A percentile compares a stretch with the other conserved stretches of the same genome.
Evolutionary conservation across 2,797 vertebrate genomes (phyloP).

Genomic region (Potorous gilbertii): DNA sequence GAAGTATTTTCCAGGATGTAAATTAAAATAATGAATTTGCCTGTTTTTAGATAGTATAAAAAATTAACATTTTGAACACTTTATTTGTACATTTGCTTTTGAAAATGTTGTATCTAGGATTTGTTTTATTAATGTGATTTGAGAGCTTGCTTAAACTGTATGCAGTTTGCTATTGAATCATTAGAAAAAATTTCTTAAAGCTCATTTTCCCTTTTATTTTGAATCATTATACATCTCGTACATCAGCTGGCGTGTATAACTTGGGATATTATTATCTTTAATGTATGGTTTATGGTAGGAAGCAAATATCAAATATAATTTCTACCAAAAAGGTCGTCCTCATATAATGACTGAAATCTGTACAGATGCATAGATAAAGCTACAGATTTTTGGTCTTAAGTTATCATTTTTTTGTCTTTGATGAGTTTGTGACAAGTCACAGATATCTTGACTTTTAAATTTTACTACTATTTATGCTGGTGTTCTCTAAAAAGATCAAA

Average conservation of each 20-base stretch:
- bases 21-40: neutral
- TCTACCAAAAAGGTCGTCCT: slow-evolving; percentile 22
- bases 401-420: neutral
- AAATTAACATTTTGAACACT: neutral
- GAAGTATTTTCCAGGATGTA: neutral
- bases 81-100: neutral
- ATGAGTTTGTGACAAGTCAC: neutral
- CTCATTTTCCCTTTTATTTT: neutral
- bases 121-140: slow-evolving; percentile 5
- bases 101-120: neutral
- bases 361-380: neutral
- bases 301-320: neutral
- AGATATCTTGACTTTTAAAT: neutral
- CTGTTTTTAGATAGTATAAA: neutral
- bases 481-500: neutral
- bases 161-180: slow-evolving; percentile 34
- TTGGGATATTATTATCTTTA: neutral
- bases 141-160: slow-evolving; percentile 6
- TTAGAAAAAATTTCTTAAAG: neutral
- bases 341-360: neutral
- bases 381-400: slow-evolving; percentile 12
- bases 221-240: no score
- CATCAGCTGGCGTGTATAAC: neutral
- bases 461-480: neutral
- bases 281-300: neutral